A percentile compares a stretch with the other conserved stretches of the same genome.
Evolutionary conservation across 2,113 vertebrate species (phyloP).

Genomic region (Athene noctua): DNA sequence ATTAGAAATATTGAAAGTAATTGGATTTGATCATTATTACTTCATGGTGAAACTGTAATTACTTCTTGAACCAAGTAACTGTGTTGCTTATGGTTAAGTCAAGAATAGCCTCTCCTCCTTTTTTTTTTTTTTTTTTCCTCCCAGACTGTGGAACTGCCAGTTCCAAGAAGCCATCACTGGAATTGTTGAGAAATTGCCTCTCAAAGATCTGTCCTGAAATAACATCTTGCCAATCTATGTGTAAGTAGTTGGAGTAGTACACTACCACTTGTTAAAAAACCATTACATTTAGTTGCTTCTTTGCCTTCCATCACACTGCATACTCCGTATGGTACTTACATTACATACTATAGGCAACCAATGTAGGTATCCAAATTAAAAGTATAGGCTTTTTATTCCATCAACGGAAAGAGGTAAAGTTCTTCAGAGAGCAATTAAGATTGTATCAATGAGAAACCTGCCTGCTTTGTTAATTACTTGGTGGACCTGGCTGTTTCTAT

Average conservation of each 20-base stretch:
- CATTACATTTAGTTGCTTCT: neutral
- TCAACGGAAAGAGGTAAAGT: neutral
- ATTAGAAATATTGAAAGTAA: neutral
- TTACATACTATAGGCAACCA: neutral
- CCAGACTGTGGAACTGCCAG: neutral
- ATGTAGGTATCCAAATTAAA: neutral
- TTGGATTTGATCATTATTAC: neutral
- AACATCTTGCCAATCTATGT: neutral
- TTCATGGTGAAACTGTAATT: neutral
- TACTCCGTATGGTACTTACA: neutral
- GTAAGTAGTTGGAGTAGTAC: neutral
- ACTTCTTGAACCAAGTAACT: neutral
- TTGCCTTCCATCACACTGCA: neutral
- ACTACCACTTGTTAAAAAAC: neutral
- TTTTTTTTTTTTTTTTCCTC: neutral
- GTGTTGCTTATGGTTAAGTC: neutral
- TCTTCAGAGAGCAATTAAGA: neutral
- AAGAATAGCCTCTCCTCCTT: neutral
- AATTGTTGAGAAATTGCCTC: constrained; percentile 12
- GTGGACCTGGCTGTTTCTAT: neutral
- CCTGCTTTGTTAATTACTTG: neutral
- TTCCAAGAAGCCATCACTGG: constrained; percentile 18
- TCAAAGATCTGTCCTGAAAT: neutral
- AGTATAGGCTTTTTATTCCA: neutral
- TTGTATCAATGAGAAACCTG: neutral